Percentiles rank a stretch among this genome's conserved stretches.
These are phyloP conservation scores for Archips crataeganus DNA, from an alignment of 2,888 invertebrate genomes.

Conservation along the genomic window DNA sequence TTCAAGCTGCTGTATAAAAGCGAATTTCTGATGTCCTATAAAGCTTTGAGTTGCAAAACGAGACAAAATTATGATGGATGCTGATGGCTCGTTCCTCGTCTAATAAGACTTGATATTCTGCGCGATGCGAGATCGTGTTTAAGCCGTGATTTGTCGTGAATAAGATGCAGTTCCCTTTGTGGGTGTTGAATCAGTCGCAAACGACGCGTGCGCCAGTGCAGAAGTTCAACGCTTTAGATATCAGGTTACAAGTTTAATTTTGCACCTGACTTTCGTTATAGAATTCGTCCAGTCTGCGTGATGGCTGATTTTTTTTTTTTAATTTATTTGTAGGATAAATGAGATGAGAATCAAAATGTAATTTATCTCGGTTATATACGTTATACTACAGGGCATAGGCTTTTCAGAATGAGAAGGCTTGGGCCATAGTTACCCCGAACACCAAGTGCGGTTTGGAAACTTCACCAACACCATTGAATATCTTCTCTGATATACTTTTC, in stretches of 20 bases:
- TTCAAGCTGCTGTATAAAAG: background rate
- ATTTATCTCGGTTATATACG: too few species aligned
- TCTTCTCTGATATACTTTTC: too few species aligned
- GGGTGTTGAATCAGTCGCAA: conserved; percentile 59
- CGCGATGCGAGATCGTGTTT: conserved; percentile 46
- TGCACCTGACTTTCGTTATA: conserved; percentile 23
- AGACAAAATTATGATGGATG: conserved; percentile 85
- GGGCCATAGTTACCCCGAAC: too few species aligned
- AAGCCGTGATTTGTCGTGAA: conserved; percentile 46
- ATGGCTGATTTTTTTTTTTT: conserved; percentile 14
- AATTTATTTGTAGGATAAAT: background rate
- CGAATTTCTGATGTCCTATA: background rate
- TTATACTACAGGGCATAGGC: too few species aligned
- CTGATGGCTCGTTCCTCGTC: conserved; percentile 78
- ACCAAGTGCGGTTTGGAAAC: too few species aligned
- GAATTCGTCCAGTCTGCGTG: background rate
- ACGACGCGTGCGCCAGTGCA: conserved; percentile 54
- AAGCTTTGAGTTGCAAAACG: conserved; percentile 71
- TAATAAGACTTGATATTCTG: conserved; percentile 76
- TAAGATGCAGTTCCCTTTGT: conserved; percentile 50
- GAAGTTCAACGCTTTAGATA: conserved; percentile 45
- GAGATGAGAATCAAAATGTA: background rate
- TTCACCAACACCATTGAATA: too few species aligned
- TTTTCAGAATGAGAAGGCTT: too few species aligned
- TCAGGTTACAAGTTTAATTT: conserved; percentile 68